Evolutionary conservation across 2,797 vertebrate genomes (phyloP), one percentile per base, ranked within the genome.

Genomic region (Hapalemur alaotrensis): DNA sequence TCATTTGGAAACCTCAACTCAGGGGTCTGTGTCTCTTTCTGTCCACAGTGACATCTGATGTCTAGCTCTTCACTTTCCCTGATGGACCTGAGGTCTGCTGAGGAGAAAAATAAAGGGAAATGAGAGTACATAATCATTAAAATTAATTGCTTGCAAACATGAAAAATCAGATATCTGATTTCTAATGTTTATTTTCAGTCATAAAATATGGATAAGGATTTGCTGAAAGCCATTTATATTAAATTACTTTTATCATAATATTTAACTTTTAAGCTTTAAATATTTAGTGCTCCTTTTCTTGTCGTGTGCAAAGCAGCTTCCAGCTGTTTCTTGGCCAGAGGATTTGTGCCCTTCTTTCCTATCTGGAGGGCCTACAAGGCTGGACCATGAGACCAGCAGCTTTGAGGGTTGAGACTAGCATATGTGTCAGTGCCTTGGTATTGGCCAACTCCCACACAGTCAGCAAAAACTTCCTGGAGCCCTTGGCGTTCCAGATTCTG

Each of bases 181-280:
- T 67, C 63, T 67, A 67, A 67, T 67, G 32, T 67, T 67, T 67
- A 67, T 67, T 70, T 98, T 96, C 95, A 95, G 25, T 98, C 87
- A 98, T 98, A 97, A 98, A 99, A 98, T 98, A 99, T 98, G 97
- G 94, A 98, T 98, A 98, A 98, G 95, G 96, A 98, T 97, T 98
- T 98, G 88, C 98, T 98, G 98, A 98, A 98, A 98, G 97, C 96
- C 97, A 98, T 98, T 98, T 99, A 98, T 98, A 98, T 98, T 98
- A 98, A 98, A 99, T 98, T 98, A 98, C 97, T 98, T 99, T 98
- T 98, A 98, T 98, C 98, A 98, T 98, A 98, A 98, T 98, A 98
- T 99, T 98, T 98, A 98, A 98, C 96, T 98, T 98, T 98, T 97
- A 93, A 80, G 59, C 93, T 98, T 98, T 98, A 99, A 99, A 98